Conservation (phyloP, 2,888 invertebrate species). For the Cremastinae sp. region DNA sequence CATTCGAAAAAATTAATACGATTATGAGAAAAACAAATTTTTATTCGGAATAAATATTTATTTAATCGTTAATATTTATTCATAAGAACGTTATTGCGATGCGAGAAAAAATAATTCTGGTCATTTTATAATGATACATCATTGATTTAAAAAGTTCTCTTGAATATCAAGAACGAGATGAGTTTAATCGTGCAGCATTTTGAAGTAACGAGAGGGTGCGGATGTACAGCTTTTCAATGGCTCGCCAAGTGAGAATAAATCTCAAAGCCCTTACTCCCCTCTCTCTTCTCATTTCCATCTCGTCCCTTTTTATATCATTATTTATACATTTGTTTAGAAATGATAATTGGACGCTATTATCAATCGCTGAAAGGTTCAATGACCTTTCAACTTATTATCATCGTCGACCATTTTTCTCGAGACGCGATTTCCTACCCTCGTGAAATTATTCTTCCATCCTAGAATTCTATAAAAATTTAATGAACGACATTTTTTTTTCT, state of each 20-base stretch:
- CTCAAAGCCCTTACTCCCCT: conserved; percentile 38
- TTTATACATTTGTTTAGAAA: conserved; percentile 66
- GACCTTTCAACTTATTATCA: conserved; percentile 57
- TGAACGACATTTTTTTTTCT: no score
- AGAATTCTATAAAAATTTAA: neutral
- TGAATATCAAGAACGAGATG: neutral
- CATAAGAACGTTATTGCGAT: no score
- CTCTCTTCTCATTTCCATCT: conserved; percentile 51
- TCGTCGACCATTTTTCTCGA: neutral
- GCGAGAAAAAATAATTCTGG: no score
- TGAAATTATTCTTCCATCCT: neutral
- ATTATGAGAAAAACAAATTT: no score
- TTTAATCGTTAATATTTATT: no score
- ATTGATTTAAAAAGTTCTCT: neutral
- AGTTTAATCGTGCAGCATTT: conserved; percentile 62
- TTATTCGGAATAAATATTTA: no score
- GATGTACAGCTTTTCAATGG: conserved; percentile 47
- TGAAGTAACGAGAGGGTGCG: conserved; percentile 31
- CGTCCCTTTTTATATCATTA: conserved; percentile 43
- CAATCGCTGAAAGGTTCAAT: conserved; percentile 73
- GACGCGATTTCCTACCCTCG: neutral
- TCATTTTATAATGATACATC: neutral
- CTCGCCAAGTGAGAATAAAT: conserved; percentile 36
- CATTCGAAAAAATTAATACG: no score
- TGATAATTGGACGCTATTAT: conserved; percentile 76